Conservation (phyloP, 2,113 vertebrate genomes). For the Tauraco erythrolophus region DNA sequence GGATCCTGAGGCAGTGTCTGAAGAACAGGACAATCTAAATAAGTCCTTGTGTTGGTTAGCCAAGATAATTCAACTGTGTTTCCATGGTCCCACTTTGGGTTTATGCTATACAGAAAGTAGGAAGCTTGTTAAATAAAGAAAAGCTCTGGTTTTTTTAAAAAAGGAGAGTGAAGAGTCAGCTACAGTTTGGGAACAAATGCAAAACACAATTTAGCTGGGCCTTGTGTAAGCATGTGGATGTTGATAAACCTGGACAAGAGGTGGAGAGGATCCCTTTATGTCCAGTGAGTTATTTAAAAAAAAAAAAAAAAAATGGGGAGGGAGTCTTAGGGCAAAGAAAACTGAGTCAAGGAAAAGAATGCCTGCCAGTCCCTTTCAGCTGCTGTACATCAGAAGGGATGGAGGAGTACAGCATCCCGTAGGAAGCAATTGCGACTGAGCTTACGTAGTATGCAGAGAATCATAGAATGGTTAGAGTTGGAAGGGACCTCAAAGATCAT, state of each 20-base stretch:
- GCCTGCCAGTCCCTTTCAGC: not conserved
- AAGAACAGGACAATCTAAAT: not conserved
- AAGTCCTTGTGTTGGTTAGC: not conserved
- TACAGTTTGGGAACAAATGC: not conserved
- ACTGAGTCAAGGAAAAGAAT: not conserved
- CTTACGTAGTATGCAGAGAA: not conserved
- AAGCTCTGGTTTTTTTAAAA: not conserved
- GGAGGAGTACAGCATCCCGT: not conserved
- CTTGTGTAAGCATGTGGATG: fast-evolving
- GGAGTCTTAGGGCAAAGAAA: not conserved
- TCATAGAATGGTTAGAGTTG: too few species aligned
- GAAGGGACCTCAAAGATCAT: too few species aligned
- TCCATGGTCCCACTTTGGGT: not conserved
- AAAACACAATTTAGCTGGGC: not conserved
- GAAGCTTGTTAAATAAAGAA: not conserved
- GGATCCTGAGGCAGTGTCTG: not conserved
- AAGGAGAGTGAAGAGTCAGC: not conserved
- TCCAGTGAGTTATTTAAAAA: not conserved
- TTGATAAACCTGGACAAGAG: not conserved
- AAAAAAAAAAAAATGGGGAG: fast-evolving
- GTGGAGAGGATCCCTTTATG: not conserved
- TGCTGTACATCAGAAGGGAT: not conserved
- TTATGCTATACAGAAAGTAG: not conserved
- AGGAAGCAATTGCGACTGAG: not conserved
- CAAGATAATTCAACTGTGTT: not conserved